phyloP scores from a whole-genome alignment of 1,140 invertebrate genomes.

The Drosophila repletoides region DNA sequence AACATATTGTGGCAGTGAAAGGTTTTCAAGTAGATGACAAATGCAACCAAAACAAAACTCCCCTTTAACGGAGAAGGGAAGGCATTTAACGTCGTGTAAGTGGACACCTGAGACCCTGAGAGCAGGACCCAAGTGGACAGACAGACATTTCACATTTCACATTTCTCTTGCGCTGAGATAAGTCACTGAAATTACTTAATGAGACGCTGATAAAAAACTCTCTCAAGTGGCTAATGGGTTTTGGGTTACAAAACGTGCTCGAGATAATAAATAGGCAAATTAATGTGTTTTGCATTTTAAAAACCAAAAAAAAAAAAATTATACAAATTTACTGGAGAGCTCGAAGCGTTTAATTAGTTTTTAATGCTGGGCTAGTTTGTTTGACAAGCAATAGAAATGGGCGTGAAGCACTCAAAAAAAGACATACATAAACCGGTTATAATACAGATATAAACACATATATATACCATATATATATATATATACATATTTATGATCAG shows the following conservation, averaged over 20 bases:
- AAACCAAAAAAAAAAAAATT: conserved; percentile 32
- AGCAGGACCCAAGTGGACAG: conserved; percentile 48
- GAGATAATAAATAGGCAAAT: conserved; percentile 73
- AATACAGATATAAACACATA: not conserved
- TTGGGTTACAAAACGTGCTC: conserved; percentile 72
- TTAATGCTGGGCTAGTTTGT: conserved; percentile 77
- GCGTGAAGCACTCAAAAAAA: conserved; percentile 24
- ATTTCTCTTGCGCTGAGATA: conserved; percentile 40
- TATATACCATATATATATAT: conserved; percentile 16
- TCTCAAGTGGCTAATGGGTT: conserved; percentile 77
- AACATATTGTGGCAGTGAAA: conserved; percentile 40
- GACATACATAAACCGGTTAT: conserved; percentile 29
- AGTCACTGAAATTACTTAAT: conserved; percentile 75
- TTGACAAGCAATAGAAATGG: conserved; percentile 72
- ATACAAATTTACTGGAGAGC: conserved; percentile 7
- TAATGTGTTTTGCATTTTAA: conserved; percentile 64
- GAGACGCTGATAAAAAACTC: conserved; percentile 64
- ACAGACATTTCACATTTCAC: conserved; percentile 13
- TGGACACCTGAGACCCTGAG: conserved; percentile 64
- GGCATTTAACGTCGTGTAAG: conserved; percentile 47
- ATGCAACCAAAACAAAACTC: conserved; percentile 71
- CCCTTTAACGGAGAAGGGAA: conserved; percentile 35
- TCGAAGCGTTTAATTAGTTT: conserved; percentile 75
- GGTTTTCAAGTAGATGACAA: conserved; percentile 44
- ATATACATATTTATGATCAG: conserved; percentile 22